Percentiles rank a stretch among this genome's conserved stretches.
phyloP scores from a whole-genome alignment of 2,888 invertebrate species.

The Quadroppia sp. region DNA sequence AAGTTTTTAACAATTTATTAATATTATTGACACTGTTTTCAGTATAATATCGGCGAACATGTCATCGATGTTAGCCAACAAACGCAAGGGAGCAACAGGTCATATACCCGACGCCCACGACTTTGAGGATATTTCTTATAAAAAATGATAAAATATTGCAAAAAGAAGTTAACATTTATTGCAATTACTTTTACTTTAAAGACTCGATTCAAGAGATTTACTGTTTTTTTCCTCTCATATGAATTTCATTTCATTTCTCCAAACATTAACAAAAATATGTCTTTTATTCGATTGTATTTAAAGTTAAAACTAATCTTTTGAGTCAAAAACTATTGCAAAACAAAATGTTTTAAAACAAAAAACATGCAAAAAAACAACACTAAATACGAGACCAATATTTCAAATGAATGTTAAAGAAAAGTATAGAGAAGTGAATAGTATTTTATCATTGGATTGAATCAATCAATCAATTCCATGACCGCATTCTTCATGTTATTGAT shows the following conservation, averaged over 20 bases:
- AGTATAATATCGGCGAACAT: background rate
- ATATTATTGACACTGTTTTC: background rate
- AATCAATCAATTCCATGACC: conserved; percentile 34
- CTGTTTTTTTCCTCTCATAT: too few species aligned
- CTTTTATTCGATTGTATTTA: background rate
- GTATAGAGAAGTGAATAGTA: background rate
- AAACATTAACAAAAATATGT: too few species aligned
- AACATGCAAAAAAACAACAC: background rate
- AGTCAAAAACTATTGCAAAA: background rate
- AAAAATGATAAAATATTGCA: background rate
- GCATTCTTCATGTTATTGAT: conserved; percentile 24
- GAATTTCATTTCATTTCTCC: background rate
- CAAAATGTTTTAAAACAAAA: background rate
- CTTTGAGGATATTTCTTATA: background rate
- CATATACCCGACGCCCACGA: conserved; percentile 34
- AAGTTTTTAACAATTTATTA: conserved; percentile 13
- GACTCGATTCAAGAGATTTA: background rate
- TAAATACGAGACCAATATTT: background rate
- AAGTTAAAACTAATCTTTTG: background rate
- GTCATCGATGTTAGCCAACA: conserved; percentile 2
- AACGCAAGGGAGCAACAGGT: conserved; percentile 9
- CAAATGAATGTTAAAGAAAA: conserved; percentile 8
- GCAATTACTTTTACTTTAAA: background rate
- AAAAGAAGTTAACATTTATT: background rate
- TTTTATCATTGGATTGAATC: conserved; percentile 30